phyloP scores from a whole-genome alignment of 2,797 vertebrate species.

The Odontamblyopus rebecca region DNA sequence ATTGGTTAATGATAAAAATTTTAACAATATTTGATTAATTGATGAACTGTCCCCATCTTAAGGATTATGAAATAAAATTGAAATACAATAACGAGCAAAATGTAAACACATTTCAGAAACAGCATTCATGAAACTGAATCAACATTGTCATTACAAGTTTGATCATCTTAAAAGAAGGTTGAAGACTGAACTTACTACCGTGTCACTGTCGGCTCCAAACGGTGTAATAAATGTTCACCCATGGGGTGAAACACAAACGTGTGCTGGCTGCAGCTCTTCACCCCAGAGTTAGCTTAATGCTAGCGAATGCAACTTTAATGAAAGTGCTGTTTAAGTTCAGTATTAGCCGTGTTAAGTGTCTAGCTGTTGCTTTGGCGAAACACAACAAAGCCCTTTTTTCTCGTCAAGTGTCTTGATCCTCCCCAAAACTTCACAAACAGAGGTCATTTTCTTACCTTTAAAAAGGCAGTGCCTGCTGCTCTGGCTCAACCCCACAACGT shows the following conservation, averaged over 20 bases:
- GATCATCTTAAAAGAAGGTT: background rate
- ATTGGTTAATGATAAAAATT: background rate
- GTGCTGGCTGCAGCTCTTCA: background rate
- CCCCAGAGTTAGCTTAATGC: constrained; percentile 10
- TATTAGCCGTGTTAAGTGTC: background rate
- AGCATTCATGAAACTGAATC: background rate
- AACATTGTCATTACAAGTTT: background rate
- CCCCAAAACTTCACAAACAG: background rate
- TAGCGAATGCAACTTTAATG: constrained; percentile 7
- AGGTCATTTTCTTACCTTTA: constrained; percentile 13
- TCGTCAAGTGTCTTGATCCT: background rate
- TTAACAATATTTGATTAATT: background rate
- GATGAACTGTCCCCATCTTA: background rate
- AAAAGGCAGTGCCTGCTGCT: background rate
- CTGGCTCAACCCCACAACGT: background rate
- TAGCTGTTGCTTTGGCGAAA: background rate
- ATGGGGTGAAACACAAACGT: background rate
- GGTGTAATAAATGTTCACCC: too few species aligned
- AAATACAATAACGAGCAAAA: background rate
- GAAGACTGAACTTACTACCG: constrained; percentile 1
- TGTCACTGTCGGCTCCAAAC: background rate
- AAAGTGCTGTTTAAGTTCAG: constrained; percentile 11
- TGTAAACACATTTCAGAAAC: background rate
- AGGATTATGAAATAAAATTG: background rate
- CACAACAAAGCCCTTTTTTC: background rate